Conservation (phyloP, 2,888 invertebrate species). For the Pyrrhopygopsis socrates region DNA sequence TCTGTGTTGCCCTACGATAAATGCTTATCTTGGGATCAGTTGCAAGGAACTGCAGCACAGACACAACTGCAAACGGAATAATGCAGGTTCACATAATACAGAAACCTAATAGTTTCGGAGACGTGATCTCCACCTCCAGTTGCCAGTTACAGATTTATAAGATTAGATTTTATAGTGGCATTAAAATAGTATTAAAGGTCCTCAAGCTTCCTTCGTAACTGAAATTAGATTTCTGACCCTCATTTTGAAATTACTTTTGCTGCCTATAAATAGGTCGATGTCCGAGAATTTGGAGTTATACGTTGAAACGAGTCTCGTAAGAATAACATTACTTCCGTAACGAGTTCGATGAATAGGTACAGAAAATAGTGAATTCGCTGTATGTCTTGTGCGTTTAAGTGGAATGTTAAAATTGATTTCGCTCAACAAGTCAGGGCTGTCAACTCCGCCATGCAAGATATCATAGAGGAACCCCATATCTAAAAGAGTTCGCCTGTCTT, state of each 20-base stretch:
- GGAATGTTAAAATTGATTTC: neutral
- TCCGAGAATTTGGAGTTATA: neutral
- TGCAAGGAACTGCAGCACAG: no score
- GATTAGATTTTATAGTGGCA: no score
- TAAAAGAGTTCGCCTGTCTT: neutral
- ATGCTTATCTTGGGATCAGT: no score
- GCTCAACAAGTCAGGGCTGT: neutral
- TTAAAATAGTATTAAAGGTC: no score
- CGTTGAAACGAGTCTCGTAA: neutral
- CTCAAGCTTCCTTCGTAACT: neutral
- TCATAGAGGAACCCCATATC: neutral
- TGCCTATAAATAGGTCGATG: neutral
- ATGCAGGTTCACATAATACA: no score
- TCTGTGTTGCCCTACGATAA: no score
- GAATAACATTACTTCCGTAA: neutral
- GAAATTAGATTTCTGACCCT: neutral
- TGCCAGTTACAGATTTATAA: no score
- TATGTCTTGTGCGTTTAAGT: neutral
- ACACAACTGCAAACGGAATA: no score
- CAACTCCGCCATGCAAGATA: neutral
- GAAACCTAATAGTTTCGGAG: no score
- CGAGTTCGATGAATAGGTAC: neutral
- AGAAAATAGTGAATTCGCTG: neutral
- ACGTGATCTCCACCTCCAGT: no score
- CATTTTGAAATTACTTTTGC: neutral